A percentile compares a stretch with the other conserved stretches of the same genome.
phyloP scores from a whole-genome alignment of 2,888 invertebrate species.

The Caenorhabditis sulstoni region DNA sequence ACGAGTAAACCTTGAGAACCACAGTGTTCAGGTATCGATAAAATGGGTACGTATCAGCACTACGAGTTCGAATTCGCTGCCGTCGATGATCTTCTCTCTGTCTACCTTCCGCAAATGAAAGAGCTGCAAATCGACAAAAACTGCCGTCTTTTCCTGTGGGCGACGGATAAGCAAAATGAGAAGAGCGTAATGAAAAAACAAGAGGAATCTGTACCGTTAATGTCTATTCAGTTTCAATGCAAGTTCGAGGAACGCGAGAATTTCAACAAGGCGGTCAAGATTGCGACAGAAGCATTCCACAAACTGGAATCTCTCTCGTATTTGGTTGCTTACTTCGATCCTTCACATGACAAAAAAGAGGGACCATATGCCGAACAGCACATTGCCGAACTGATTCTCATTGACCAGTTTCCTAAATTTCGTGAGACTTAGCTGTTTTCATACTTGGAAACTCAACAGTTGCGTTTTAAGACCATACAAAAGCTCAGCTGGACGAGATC shows the following conservation, averaged over 20 bases:
- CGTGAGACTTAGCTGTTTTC: background rate
- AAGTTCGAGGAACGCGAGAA: background rate
- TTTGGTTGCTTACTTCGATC: background rate
- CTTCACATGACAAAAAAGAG: background rate
- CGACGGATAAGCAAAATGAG: background rate
- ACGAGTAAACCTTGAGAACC: too few relatives aligned
- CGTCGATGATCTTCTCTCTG: background rate
- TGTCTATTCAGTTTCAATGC: background rate
- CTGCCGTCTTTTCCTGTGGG: background rate
- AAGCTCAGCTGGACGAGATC: background rate
- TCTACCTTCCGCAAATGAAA: background rate
- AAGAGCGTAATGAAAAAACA: background rate
- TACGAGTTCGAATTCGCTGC: background rate
- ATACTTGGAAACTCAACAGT: background rate
- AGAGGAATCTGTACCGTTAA: background rate
- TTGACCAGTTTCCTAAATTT: background rate
- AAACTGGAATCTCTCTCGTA: background rate
- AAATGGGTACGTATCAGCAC: background rate
- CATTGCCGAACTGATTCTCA: background rate
- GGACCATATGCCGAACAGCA: background rate
- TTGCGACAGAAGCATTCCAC: background rate
- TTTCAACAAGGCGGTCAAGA: background rate
- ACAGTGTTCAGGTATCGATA: background rate
- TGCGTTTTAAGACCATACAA: background rate
- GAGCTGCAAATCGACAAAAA: background rate